Evolutionary conservation across 2,797 vertebrate species (phyloP).

Genomic region (Macroramphosus scolopax): DNA sequence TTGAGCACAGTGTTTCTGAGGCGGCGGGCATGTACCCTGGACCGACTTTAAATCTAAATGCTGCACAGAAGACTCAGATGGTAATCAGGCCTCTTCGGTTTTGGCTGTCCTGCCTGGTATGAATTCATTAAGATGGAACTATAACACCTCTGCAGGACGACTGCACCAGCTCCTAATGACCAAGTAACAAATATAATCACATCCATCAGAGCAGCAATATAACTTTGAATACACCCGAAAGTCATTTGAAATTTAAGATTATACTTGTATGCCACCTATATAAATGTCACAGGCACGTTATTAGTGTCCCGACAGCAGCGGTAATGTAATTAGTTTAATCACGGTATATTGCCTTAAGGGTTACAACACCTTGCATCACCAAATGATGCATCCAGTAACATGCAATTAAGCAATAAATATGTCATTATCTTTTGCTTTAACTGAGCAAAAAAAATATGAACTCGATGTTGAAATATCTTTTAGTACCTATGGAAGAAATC

Average conservation of each 20-base stretch:
- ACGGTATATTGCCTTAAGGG: conserved; percentile 14
- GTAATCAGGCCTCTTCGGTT: too few relatives aligned
- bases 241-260: not conserved
- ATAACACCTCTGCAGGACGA: too few relatives aligned
- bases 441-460: too few relatives aligned
- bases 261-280: conserved; percentile 1
- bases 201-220: too few relatives aligned
- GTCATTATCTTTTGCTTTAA: conserved; percentile 7
- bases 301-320: conserved; percentile 16
- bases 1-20: too few relatives aligned
- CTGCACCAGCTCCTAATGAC: too few relatives aligned
- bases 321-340: conserved; percentile 55
- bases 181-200: not conserved
- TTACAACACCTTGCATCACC: conserved; percentile 19
- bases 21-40: too few relatives aligned
- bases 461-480: too few relatives aligned
- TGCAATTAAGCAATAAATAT: conserved; percentile 45
- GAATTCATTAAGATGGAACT: too few relatives aligned
- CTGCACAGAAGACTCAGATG: too few relatives aligned
- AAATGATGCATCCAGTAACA: conserved; percentile 33
- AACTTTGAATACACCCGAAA: conserved; percentile 12
- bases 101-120: too few relatives aligned
- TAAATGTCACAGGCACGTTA: conserved; percentile 32
- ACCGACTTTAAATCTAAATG: too few relatives aligned
- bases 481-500: conserved; percentile 20